Conservation (phyloP, 1,140 invertebrate genomes). For the Telenomus remus region DNA sequence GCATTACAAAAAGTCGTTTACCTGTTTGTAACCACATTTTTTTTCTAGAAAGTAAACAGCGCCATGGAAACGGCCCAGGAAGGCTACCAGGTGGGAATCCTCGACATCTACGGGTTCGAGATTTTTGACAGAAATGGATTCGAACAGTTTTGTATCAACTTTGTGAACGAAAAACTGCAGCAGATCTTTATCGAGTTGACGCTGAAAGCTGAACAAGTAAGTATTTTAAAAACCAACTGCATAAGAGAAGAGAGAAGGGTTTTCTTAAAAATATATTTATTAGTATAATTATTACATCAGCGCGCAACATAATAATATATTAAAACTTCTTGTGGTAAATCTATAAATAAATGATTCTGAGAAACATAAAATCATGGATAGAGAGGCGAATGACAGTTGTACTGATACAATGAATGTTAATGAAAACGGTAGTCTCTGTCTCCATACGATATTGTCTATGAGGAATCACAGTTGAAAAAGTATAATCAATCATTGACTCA, state of each 20-base stretch:
- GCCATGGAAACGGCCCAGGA: slow-evolving; percentile 78
- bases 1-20: too few species aligned
- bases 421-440: not conserved
- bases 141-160: slow-evolving; percentile 96
- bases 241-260: slow-evolving; percentile 6
- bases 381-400: not conserved
- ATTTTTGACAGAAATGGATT: slow-evolving; percentile 86
- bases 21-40: not conserved
- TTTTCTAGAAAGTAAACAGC: slow-evolving; percentile 78
- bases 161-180: slow-evolving; percentile 90
- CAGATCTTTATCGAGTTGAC: slow-evolving; percentile 88
- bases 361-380: slow-evolving; percentile 5
- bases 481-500: slow-evolving; percentile 28
- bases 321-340: slow-evolving; percentile 18
- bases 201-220: slow-evolving; percentile 83
- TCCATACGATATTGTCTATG: slow-evolving; percentile 22
- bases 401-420: not conserved
- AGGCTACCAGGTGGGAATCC: slow-evolving; percentile 75
- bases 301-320: slow-evolving; percentile 36
- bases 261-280: slow-evolving; percentile 47
- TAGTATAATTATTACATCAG: slow-evolving; percentile 32
- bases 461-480: slow-evolving; percentile 53
- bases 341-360: slow-evolving; percentile 16
- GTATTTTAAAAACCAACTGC: slow-evolving; percentile 20
- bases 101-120: slow-evolving; percentile 88